These are phyloP conservation scores for Eurypyga helias DNA, from an alignment of 2,113 vertebrate genomes.

Conservation along the genomic window DNA sequence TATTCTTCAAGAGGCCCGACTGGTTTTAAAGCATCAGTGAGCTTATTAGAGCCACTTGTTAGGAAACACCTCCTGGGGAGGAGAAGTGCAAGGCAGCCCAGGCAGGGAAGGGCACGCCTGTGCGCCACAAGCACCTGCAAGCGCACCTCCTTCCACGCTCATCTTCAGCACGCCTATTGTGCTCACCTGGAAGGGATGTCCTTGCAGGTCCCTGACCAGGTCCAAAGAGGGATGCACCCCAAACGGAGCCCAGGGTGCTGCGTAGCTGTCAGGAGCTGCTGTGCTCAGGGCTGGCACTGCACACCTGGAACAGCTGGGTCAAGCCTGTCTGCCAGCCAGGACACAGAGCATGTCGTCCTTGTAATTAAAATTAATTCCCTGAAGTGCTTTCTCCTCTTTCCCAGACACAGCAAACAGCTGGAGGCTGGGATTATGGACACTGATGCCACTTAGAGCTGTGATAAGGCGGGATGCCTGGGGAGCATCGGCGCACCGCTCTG, in stretches of 20 bases:
- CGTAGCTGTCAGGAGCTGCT: not conserved
- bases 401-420: constrained; percentile 40
- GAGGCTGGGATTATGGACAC: not conserved
- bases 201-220: not conserved
- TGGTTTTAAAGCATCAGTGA: not conserved
- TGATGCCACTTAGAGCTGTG: constrained; percentile 3
- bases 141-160: not conserved
- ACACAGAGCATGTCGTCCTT: not conserved
- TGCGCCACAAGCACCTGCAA: not conserved
- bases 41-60: not conserved
- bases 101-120: not conserved
- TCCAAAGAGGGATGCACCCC: fast-evolving
- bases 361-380: constrained; percentile 1
- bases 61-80: not conserved
- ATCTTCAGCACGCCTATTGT: not conserved
- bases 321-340: not conserved
- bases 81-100: not conserved
- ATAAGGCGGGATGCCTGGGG: not conserved
- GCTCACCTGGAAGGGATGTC: not conserved
- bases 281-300: not conserved
- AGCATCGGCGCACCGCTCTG: not conserved
- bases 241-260: not conserved
- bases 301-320: constrained; percentile 19
- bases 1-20: not conserved
- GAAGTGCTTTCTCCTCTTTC: not conserved